phyloP scores from a whole-genome alignment of 2,888 invertebrate genomes.

The Eupelmus urozonus region DNA sequence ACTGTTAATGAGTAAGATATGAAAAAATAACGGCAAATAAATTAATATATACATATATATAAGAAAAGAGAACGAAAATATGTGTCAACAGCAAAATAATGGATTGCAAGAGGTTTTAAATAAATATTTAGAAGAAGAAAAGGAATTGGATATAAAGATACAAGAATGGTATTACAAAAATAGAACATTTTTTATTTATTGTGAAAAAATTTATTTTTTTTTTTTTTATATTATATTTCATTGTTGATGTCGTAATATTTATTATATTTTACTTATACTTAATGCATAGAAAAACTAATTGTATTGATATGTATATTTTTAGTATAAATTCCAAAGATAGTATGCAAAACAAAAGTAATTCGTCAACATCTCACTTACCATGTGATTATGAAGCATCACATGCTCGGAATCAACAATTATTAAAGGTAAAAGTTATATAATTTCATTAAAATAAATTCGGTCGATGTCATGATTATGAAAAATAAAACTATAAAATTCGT shows the following conservation, averaged over 20 bases:
- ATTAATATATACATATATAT: background rate
- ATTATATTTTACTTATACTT: no score
- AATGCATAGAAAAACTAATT: no score
- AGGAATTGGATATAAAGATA: conserved; percentile 62
- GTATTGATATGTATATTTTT: no score
- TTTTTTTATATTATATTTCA: no score
- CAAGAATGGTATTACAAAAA: conserved; percentile 63
- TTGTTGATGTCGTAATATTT: no score
- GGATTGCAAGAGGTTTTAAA: conserved; percentile 60
- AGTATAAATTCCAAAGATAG: background rate
- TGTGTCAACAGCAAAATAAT: background rate
- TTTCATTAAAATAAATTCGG: background rate
- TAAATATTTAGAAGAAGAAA: conserved; percentile 61
- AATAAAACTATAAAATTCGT: no score
- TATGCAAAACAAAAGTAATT: background rate
- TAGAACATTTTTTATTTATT: no score
- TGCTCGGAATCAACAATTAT: conserved; percentile 68
- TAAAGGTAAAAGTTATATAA: conserved; percentile 67
- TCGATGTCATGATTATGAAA: no score
- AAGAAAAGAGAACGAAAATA: background rate
- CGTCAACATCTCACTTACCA: conserved; percentile 29
- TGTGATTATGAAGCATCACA: conserved; percentile 65
- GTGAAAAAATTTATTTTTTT: no score
- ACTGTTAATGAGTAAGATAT: background rate
- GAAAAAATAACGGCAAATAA: background rate